These are phyloP conservation scores for Argentina silus DNA, from an alignment of 2,797 vertebrate genomes.

Conservation along the genomic window DNA sequence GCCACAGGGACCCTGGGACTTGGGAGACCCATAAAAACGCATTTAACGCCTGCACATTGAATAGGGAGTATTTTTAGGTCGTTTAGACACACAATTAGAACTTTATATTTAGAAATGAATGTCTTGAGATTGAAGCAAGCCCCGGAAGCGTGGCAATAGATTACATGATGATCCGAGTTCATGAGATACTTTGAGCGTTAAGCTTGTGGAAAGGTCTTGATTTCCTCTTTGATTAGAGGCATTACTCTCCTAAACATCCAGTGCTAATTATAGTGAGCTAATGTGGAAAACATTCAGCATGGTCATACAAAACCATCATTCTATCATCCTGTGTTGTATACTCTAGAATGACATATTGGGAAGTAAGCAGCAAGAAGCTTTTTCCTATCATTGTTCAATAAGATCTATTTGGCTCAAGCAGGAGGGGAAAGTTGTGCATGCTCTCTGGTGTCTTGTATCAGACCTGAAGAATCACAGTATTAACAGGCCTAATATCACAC, in stretches of 20 bases:
- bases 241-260: constrained; percentile 20
- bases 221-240: background rate
- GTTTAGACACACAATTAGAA: constrained; percentile 33
- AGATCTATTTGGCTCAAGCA: too few species aligned
- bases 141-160: constrained; percentile 47
- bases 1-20: constrained; percentile 49
- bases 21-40: constrained; percentile 44
- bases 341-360: background rate
- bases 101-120: constrained; percentile 49
- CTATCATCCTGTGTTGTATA: constrained; percentile 17
- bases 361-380: background rate
- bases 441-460: background rate
- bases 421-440: too few species aligned
- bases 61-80: constrained; percentile 46
- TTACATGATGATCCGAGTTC: constrained; percentile 31
- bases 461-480: background rate
- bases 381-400: background rate
- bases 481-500: background rate
- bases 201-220: constrained; percentile 44
- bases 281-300: constrained; percentile 25
- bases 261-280: constrained; percentile 37
- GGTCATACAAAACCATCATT: constrained; percentile 49
- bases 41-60: constrained; percentile 36
- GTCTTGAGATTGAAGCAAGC: constrained; percentile 32
- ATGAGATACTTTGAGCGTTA: constrained; percentile 42